Evolutionary conservation across 2,113 vertebrate genomes (phyloP), one percentile per base, ranked within the genome.

Genomic region (Rhabdornis inornatus): DNA sequence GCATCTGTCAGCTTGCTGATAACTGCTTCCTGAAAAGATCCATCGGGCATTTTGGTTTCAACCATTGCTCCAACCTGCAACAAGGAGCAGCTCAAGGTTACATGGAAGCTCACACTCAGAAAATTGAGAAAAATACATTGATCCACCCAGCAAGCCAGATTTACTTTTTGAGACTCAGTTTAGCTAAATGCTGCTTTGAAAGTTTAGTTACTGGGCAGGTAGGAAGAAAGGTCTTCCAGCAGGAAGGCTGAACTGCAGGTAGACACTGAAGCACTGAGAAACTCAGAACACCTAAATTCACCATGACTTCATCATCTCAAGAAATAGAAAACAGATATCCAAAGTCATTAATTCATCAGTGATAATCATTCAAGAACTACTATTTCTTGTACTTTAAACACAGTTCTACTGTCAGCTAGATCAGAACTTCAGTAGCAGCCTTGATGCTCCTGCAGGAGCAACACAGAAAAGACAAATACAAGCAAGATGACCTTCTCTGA

Each of bases 1-100:
- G 99, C 99, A 92, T 99, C 99, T 17, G 99, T 99, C 96, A 99
- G 96, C 95, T 99, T 99, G 97, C 98, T 98, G 97, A 99, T 99
- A 96, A 99, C 95, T 24, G 98, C 99, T 96, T 99, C 99, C 60
- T 98, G 99, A 93, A 98, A 98, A 25, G 98, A 96, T 71, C 99
- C 99, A 96, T 99, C 99, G 3, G 98, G 98, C 75, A 98, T 99
- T 97, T 98, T 99, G 95, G 99, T 99, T 98, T 99, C 99, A 97
- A 99, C 99, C 80, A 98, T 98, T 88, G 99, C 99, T 91, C 99
- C 99, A 95, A 99, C 99, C 99, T 99, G 96, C 64, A 97, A 89
- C 42, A 81, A 56, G 63, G 84, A 93, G 76, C 19, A 85, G 39
- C 47, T 66, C 79, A 33, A 84, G 49, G 70, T 95, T 60, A 96